phyloP scores from a whole-genome alignment of 2,888 invertebrate genomes.

The Onthophagus sagittarius region DNA sequence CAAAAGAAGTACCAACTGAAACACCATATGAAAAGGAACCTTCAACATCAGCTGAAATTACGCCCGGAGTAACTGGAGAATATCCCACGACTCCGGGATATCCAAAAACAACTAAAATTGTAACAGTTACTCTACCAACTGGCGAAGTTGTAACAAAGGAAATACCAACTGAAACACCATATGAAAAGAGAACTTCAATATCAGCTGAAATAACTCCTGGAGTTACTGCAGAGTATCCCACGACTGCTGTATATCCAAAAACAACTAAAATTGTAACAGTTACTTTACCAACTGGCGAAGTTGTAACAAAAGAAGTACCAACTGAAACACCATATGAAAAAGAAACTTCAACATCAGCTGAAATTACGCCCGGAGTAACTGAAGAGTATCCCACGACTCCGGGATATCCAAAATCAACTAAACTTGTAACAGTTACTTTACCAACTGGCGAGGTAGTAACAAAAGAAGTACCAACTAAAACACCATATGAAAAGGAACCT shows the following conservation, averaged over 20 bases:
- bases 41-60: neutral
- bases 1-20: neutral
- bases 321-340: neutral
- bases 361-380: neutral
- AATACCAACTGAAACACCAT: neutral
- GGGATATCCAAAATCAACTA: neutral
- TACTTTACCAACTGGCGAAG: neutral
- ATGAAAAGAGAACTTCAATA: slow-evolving; percentile 14
- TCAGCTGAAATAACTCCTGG: neutral
- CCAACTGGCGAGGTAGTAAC: neutral
- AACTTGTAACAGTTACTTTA: neutral
- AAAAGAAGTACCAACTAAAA: neutral
- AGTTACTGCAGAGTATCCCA: neutral
- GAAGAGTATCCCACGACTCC: neutral
- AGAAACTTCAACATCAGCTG: neutral
- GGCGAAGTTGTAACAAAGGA: neutral
- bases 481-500: neutral
- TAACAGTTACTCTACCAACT: neutral
- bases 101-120: slow-evolving; percentile 16
- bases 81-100: slow-evolving; percentile 6
- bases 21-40: neutral
- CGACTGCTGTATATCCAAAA: neutral
- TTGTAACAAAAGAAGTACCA: neutral
- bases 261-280: neutral
- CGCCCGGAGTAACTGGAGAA: neutral